Evolutionary conservation across 1,140 invertebrate genomes (phyloP).

Genomic region (Theocolax elegans): DNA sequence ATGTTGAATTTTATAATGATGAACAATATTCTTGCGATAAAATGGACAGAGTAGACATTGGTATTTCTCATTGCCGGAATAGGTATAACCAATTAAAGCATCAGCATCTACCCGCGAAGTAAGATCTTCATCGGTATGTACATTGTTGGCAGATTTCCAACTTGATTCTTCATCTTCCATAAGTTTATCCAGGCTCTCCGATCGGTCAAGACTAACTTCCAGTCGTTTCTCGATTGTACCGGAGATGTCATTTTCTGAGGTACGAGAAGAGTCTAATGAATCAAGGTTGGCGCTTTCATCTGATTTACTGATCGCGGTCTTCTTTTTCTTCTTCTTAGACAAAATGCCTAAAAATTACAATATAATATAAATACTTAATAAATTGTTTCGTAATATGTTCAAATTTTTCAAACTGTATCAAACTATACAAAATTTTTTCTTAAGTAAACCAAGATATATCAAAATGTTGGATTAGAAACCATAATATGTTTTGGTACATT

Average conservation of each 20-base stretch:
- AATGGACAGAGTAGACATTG: conserved; percentile 72
- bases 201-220: neutral
- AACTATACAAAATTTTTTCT: no score
- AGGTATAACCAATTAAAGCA: conserved; percentile 52
- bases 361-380: no score
- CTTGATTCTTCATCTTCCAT: neutral
- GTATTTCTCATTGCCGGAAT: conserved; percentile 56
- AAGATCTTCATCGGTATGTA: conserved; percentile 35
- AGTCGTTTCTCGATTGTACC: neutral
- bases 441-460: no score
- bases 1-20: conserved; percentile 74
- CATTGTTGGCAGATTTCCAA: neutral
- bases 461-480: no score
- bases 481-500: no score
- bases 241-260: neutral
- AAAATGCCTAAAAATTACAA: conserved; percentile 49
- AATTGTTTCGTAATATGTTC: no score
- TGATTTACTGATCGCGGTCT: conserved; percentile 32
- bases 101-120: conserved; percentile 29
- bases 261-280: neutral
- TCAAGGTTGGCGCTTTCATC: conserved; percentile 14
- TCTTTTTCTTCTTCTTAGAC: conserved; percentile 55
- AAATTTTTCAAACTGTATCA: no score
- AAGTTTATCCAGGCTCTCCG: neutral
- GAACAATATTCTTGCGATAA: conserved; percentile 72